phyloP scores from a whole-genome alignment of 2,113 vertebrate genomes.

The Cyprinodon brontotheroides region DNA sequence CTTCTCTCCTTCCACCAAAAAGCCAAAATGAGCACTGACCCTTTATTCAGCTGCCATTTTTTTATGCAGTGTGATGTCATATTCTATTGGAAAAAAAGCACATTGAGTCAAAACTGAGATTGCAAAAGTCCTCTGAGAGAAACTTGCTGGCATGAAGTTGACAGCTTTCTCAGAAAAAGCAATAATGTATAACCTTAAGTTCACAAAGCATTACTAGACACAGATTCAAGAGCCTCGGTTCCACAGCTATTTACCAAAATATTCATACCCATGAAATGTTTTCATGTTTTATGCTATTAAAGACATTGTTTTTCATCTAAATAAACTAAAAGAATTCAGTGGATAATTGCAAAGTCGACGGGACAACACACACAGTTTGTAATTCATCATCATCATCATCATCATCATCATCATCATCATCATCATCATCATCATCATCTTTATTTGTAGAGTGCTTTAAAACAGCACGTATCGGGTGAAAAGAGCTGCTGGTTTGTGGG shows the following conservation, averaged over 20 bases:
- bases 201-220: not conserved
- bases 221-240: not conserved
- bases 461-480: too few relatives aligned
- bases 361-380: not conserved
- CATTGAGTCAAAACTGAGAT: constrained; percentile 16
- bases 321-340: not conserved
- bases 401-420: too few relatives aligned
- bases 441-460: too few relatives aligned
- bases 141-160: not conserved
- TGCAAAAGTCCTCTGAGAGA: not conserved
- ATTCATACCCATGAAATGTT: not conserved
- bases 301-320: not conserved
- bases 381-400: not conserved
- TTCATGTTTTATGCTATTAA: not conserved
- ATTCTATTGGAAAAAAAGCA: not conserved
- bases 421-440: too few relatives aligned
- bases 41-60: not conserved
- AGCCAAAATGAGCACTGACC: not conserved
- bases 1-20: not conserved
- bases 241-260: not conserved
- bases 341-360: not conserved
- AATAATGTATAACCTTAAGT: not conserved
- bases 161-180: not conserved
- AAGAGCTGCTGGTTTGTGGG: not conserved
- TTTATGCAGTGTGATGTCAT: not conserved